Base-by-base conservation (phyloP, 2,797 vertebrate species). In the Ambastaia sidthimunki region DNA sequence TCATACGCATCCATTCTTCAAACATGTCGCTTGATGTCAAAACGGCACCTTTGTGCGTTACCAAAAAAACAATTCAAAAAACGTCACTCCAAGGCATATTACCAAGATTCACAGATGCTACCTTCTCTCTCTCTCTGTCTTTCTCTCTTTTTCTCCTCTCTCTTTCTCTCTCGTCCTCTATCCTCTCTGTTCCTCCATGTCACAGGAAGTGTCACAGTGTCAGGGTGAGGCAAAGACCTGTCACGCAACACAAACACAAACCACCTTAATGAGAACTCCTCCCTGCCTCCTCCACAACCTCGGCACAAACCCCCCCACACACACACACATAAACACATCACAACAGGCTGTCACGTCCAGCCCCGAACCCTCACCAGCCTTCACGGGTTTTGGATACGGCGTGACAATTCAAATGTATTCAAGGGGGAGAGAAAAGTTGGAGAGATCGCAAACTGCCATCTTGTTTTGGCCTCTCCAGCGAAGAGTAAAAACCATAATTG, bases 351-450 rank as follows among this genome's bases (percentile, higher is more conserved):
- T 86, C 83, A 71, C 52, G 52, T 82, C 76, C 71, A 81, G 85
- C 88, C 74, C 81, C 83, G 78, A 82, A 77, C 67, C 83, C 85
- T 86, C 85, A 87, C 34, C 76, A 89, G 86, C 59, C 82, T 73
- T 68, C 19, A 41, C 72, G 73, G 77, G 41, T 80, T 84, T 88
- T 80, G 80, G 83, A 83, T 86, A 87, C 59, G 82, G 85, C 82
- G 68, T 87, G 89, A 90, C 89, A 89, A 90, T 89, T 91, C 85
- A 89, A 86, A 89, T 91, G 89, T 88, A 76, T 86, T 65, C 76
- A 47, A 85, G 37, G 55, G 59, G 63, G 34, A 13, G 12, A 28
- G 10, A 72, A 41, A 19, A 63, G 72, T 82, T 81, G 28, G 71
- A 82, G 55, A 78, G 73, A 82, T 69, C 54, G 69, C 78, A 81